These are phyloP conservation scores for Limnephilus auricula DNA, from an alignment of 2,888 invertebrate species.

Conservation along the genomic window DNA sequence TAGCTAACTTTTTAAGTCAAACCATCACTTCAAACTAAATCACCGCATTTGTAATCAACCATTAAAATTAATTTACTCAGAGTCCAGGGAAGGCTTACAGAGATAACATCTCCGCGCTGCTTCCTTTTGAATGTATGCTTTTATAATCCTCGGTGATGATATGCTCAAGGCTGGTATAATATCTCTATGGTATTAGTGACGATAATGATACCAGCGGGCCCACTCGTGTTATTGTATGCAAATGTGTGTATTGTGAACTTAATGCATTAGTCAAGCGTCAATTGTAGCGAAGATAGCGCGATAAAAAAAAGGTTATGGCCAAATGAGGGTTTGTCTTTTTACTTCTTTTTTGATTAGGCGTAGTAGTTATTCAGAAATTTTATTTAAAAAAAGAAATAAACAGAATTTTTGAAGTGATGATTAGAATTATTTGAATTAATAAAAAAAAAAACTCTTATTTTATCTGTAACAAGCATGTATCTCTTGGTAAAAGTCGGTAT, in stretches of 20 bases:
- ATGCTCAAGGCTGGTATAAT: conserved; percentile 28
- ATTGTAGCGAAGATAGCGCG: background rate
- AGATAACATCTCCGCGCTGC: background rate
- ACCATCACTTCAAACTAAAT: too few relatives aligned
- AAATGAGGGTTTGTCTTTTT: background rate
- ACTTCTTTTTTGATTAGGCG: background rate
- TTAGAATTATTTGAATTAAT: too few relatives aligned
- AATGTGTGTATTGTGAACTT: conserved; percentile 60
- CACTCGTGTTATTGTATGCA: conserved; percentile 63
- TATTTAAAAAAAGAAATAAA: background rate
- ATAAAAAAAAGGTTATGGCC: background rate
- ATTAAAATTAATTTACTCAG: too few relatives aligned
- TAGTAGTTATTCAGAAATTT: background rate
- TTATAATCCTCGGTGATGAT: background rate
- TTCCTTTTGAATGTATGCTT: background rate
- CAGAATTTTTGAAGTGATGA: background rate
- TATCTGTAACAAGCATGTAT: background rate
- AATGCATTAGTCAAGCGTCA: conserved; percentile 51
- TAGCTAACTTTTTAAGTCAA: too few relatives aligned
- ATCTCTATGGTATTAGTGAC: background rate
- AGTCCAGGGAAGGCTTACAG: too few relatives aligned
- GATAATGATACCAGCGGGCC: conserved; percentile 53
- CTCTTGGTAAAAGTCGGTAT: background rate
- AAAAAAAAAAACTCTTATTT: too few relatives aligned
- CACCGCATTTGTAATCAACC: too few relatives aligned